Percentiles rank a stretch among this genome's conserved stretches.
phyloP scores from a whole-genome alignment of 2,113 vertebrate species.

The Pardalotus punctatus region DNA sequence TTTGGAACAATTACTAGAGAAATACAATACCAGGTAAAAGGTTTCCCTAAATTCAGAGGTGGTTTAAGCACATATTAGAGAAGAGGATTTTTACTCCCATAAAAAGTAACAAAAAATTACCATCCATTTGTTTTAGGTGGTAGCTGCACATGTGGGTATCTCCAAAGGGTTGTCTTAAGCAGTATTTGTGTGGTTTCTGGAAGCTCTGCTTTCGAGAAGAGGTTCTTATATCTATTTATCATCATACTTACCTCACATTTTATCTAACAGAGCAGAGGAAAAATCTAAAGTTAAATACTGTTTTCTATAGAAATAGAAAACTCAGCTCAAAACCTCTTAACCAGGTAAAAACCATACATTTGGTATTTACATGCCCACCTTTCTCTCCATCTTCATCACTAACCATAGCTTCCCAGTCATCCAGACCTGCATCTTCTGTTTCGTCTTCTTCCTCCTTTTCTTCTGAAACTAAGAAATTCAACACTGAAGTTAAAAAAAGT shows the following conservation, averaged over 20 bases:
- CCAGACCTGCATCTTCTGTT: conserved; percentile 79
- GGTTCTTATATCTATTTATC: background rate
- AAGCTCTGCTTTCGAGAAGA: background rate
- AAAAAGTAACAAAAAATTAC: background rate
- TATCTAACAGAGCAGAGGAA: background rate
- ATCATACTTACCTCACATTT: background rate
- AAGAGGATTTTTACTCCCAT: background rate
- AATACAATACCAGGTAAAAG: background rate
- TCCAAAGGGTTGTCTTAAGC: background rate
- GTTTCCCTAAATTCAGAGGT: background rate
- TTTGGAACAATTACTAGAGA: background rate
- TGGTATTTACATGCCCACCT: conserved; percentile 58
- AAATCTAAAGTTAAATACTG: background rate
- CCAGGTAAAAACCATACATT: background rate
- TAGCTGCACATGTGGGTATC: background rate
- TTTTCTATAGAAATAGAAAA: background rate
- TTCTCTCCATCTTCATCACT: conserved; percentile 89
- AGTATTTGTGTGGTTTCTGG: background rate
- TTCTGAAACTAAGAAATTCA: conserved; percentile 62
- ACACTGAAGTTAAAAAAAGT: background rate
- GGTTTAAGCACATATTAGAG: background rate
- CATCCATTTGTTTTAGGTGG: background rate
- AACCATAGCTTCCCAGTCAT: conserved; percentile 97
- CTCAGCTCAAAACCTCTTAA: background rate
- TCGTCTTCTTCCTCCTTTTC: conserved; percentile 78